phyloP scores from a whole-genome alignment of 2,888 invertebrate genomes.

The Ennomos erosarius region DNA sequence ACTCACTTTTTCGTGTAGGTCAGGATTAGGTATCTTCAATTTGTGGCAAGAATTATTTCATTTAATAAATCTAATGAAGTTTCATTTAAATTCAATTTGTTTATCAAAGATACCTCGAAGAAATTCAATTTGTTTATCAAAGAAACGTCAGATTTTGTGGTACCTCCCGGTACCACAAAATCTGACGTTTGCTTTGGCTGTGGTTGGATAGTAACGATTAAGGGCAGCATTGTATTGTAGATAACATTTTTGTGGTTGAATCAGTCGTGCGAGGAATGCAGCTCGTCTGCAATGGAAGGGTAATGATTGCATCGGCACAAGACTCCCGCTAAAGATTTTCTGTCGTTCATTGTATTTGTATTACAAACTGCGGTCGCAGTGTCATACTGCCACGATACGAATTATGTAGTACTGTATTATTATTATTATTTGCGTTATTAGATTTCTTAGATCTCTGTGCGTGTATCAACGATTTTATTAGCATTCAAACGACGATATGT shows the following conservation, averaged over 20 bases:
- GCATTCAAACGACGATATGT: too few species aligned
- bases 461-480: too few species aligned
- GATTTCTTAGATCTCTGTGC: too few species aligned
- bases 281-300: not conserved
- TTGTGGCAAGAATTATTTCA: too few species aligned
- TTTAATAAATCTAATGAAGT: not conserved
- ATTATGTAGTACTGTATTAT: not conserved
- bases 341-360: not conserved
- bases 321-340: conserved; percentile 1
- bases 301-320: conserved; percentile 3
- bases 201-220: not conserved
- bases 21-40: too few species aligned
- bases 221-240: conserved; percentile 2
- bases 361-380: not conserved
- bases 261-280: not conserved
- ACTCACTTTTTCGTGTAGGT: too few species aligned
- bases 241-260: conserved; percentile 20
- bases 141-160: too few species aligned
- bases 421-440: too few species aligned
- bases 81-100: not conserved
- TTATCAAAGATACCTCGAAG: too few species aligned
- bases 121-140: too few species aligned
- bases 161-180: not conserved
- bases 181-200: conserved; percentile 3
- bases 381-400: not conserved